Percentiles rank a stretch among this genome's conserved stretches.
These are phyloP conservation scores for Sesamia inferens DNA, from an alignment of 2,888 invertebrate genomes.

Conservation along the genomic window DNA sequence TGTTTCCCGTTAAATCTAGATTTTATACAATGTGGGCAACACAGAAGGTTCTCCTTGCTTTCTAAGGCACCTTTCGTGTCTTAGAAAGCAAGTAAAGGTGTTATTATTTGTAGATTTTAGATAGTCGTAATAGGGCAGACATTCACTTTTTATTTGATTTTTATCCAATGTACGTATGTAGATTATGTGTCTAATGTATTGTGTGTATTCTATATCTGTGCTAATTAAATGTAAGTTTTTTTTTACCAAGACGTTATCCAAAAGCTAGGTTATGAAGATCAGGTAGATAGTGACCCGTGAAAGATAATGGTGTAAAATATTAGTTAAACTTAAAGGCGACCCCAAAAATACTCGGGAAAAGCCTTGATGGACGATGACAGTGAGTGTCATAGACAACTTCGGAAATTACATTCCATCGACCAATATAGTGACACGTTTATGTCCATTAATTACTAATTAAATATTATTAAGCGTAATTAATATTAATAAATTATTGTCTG, in stretches of 20 bases:
- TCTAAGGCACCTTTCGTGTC: no score
- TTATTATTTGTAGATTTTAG: no score
- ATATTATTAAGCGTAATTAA: conserved; percentile 12
- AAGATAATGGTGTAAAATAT: no score
- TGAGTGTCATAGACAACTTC: neutral
- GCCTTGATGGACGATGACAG: neutral
- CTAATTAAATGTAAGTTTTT: no score
- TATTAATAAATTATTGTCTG: conserved; percentile 4
- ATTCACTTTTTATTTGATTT: no score
- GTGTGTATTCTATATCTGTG: no score
- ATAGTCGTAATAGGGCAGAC: no score
- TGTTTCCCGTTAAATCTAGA: conserved; percentile 14
- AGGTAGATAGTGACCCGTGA: neutral
- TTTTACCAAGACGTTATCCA: no score
- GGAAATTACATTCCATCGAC: conserved; percentile 11
- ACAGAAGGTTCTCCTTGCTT: neutral
- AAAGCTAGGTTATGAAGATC: neutral
- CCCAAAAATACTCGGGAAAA: neutral
- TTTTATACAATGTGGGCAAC: neutral
- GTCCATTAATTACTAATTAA: conserved; percentile 11
- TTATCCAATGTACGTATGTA: no score
- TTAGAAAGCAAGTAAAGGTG: no score
- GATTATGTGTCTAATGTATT: no score
- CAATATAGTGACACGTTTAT: conserved; percentile 1
- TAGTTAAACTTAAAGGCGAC: no score